These are phyloP conservation scores for Leguminivora glycinivorella DNA, from an alignment of 1,140 invertebrate genomes.

Conservation along the genomic window DNA sequence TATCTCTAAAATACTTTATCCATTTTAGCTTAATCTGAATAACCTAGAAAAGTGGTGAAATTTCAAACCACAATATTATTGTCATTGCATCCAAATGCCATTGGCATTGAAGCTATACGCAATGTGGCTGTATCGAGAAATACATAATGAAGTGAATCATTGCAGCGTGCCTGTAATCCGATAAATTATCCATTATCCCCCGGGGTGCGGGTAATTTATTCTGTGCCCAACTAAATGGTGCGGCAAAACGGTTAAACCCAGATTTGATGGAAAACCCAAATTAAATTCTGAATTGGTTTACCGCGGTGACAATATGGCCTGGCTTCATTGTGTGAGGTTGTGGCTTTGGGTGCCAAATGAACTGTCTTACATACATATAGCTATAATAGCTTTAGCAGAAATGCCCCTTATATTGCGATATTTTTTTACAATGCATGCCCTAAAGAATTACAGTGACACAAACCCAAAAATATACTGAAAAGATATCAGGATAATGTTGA, in stretches of 20 bases:
- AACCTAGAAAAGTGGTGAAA: neutral
- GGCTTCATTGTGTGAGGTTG: neutral
- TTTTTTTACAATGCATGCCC: no score
- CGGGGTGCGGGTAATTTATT: conserved; percentile 23
- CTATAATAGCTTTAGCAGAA: no score
- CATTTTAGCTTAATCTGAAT: neutral
- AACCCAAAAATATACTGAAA: no score
- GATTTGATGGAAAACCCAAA: neutral
- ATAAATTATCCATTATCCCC: neutral
- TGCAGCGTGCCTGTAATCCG: conserved; percentile 14
- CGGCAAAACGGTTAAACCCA: conserved; percentile 3
- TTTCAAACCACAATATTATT: conserved; percentile 12
- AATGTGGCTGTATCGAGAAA: conserved; percentile 20
- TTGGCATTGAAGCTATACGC: conserved; percentile 20
- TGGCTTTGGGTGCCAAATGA: neutral
- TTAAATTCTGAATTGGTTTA: neutral
- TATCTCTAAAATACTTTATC: no score
- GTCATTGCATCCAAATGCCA: conserved; percentile 13
- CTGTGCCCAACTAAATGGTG: neutral
- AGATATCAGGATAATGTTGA: no score
- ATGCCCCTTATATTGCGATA: no score
- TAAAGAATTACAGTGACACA: no score
- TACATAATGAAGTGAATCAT: conserved; percentile 15
- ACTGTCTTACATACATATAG: no score
- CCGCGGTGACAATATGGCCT: neutral